A percentile compares a stretch with the other conserved stretches of the same genome.
phyloP scores from a whole-genome alignment of 2,888 invertebrate genomes.

The Drosophila algonquin region DNA sequence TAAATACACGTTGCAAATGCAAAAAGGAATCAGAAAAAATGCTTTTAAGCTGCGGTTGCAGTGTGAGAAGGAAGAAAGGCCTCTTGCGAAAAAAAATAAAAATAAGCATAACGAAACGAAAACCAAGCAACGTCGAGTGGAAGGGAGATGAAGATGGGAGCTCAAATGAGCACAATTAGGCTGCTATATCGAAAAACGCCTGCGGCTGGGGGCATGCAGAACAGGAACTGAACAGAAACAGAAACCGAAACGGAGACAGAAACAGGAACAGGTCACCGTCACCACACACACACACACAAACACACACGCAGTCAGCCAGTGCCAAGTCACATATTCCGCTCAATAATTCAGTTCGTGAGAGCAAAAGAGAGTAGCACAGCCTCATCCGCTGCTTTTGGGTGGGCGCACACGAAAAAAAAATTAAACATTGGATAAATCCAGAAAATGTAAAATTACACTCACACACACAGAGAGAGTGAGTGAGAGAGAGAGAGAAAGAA shows the following conservation, averaged over 20 bases:
- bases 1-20: conserved; percentile 69
- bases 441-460: conserved; percentile 74
- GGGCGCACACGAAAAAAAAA: conserved; percentile 64
- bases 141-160: conserved; percentile 37
- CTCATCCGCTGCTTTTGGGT: conserved; percentile 58
- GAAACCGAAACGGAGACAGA: conserved; percentile 34
- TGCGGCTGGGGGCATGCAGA: conserved; percentile 49
- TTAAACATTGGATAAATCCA: conserved; percentile 76
- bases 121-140: conserved; percentile 18
- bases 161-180: conserved; percentile 79
- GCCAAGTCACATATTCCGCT: conserved; percentile 67
- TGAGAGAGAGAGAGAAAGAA: conserved; percentile 12
- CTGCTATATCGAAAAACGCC: conserved; percentile 68
- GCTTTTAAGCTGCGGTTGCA: conserved; percentile 62
- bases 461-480: conserved; percentile 35
- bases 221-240: conserved; percentile 28
- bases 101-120: conserved; percentile 18
- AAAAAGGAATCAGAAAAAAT: conserved; percentile 61
- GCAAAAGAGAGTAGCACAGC: conserved; percentile 30
- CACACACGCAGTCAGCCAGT: conserved; percentile 13
- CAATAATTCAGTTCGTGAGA: conserved; percentile 65
- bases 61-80: conserved; percentile 21
- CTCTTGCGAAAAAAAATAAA: not conserved
- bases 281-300: conserved; percentile 15
- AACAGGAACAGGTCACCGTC: conserved; percentile 71